phyloP scores from a whole-genome alignment of 2,888 invertebrate species.

The Lomographa bimaculata region DNA sequence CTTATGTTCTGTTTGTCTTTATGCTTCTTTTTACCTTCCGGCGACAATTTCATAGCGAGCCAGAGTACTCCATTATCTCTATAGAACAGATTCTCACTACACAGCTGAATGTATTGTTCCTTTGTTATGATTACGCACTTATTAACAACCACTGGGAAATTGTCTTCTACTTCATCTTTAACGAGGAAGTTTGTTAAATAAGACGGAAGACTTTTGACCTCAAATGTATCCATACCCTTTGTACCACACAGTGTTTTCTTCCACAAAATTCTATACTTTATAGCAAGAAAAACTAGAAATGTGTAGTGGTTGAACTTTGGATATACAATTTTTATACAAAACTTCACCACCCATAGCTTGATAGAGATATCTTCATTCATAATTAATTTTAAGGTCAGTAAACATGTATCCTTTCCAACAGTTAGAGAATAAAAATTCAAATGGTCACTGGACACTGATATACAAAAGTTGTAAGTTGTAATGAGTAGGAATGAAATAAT shows the following conservation, averaged over 20 bases:
- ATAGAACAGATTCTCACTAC: slow-evolving; percentile 74
- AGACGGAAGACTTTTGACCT: slow-evolving; percentile 54
- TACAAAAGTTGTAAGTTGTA: too few species aligned
- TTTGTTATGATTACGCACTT: slow-evolving; percentile 70
- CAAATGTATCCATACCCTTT: slow-evolving; percentile 53
- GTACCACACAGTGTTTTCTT: slow-evolving; percentile 37
- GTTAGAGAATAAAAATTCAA: too few species aligned
- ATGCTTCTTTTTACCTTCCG: slow-evolving; percentile 51
- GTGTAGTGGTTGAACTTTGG: slow-evolving; percentile 72
- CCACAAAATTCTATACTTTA: slow-evolving; percentile 66
- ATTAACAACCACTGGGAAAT: slow-evolving; percentile 52
- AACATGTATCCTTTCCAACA: too few species aligned
- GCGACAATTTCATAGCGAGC: slow-evolving; percentile 62
- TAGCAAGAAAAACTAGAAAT: slow-evolving; percentile 69
- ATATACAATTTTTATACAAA: slow-evolving; percentile 72
- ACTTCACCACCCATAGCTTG: slow-evolving; percentile 74
- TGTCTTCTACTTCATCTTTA: slow-evolving; percentile 52
- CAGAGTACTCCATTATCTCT: slow-evolving; percentile 72
- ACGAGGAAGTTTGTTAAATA: slow-evolving; percentile 48
- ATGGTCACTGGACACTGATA: too few species aligned
- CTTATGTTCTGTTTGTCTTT: slow-evolving; percentile 40
- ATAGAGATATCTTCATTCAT: slow-evolving; percentile 61
- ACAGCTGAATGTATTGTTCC: slow-evolving; percentile 65
- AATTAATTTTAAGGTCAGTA: slow-evolving; percentile 37
- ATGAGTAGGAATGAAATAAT: too few species aligned